A percentile compares a stretch with the other conserved stretches of the same genome.
Evolutionary conservation across 2,797 vertebrate genomes (phyloP).

Genomic region (Astyanax mexicanus): DNA sequence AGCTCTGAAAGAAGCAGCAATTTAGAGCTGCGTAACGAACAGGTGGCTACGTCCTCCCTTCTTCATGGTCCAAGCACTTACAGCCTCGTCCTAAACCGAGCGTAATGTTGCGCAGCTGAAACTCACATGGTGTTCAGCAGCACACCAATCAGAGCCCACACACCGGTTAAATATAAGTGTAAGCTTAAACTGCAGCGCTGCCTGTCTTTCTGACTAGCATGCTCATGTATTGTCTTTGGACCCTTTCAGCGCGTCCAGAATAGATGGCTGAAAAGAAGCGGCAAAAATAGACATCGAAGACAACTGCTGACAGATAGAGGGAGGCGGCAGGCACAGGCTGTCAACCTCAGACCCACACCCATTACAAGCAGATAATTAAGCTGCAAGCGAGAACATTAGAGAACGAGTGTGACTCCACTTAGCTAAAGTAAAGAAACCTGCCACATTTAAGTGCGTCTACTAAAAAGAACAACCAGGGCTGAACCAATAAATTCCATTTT

Average conservation of each 20-base stretch:
- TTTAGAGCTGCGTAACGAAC: conserved; percentile 71
- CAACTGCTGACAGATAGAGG: conserved; percentile 89
- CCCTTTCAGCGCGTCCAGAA: conserved; percentile 72
- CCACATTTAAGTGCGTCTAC: too few relatives aligned
- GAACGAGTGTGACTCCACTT: conserved; percentile 73
- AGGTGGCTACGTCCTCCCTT: conserved; percentile 78
- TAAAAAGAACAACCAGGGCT: not conserved
- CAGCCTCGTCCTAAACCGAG: conserved; percentile 66
- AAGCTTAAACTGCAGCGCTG: conserved; percentile 68
- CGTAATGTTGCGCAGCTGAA: conserved; percentile 71
- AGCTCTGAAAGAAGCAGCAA: conserved; percentile 65
- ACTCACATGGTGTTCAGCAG: conserved; percentile 67
- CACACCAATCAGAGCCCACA: conserved; percentile 70
- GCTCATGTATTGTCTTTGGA: conserved; percentile 81
- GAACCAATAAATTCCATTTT: conserved; percentile 5
- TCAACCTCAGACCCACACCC: conserved; percentile 85
- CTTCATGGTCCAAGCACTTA: conserved; percentile 38
- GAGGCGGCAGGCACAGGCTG: conserved; percentile 85
- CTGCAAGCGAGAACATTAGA: conserved; percentile 79
- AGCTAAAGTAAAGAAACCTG: not conserved
- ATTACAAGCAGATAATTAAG: conserved; percentile 91
- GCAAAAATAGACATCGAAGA: conserved; percentile 89
- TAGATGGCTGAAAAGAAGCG: conserved; percentile 83
- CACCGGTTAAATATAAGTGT: conserved; percentile 76
- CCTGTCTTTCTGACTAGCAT: conserved; percentile 51